A percentile compares a stretch with the other conserved stretches of the same genome.
Conservation (phyloP, 1,140 invertebrate species). For the Latrodectus geometricus region DNA sequence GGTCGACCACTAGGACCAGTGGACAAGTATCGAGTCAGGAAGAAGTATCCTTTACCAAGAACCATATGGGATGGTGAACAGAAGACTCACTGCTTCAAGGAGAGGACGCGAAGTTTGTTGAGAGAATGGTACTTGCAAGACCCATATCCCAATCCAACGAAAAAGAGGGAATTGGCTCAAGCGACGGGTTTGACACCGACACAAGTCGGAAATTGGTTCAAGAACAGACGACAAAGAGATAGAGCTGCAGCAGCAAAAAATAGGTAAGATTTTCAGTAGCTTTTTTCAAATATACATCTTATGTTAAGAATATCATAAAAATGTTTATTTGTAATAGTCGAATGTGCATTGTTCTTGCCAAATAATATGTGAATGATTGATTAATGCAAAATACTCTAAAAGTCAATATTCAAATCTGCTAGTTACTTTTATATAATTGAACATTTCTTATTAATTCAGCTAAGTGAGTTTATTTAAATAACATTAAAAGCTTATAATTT, state of each 20-base stretch:
- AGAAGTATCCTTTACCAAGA: constrained; percentile 98
- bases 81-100: constrained; percentile 99
- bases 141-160: constrained; percentile 98
- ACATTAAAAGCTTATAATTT: too few relatives aligned
- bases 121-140: constrained; percentile 99
- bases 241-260: constrained; percentile 99
- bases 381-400: too few relatives aligned
- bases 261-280: constrained; percentile 76
- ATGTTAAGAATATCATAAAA: too few relatives aligned
- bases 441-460: too few relatives aligned
- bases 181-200: constrained; percentile 98
- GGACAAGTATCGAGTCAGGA: constrained; percentile 98
- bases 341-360: too few relatives aligned
- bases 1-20: constrained; percentile 97
- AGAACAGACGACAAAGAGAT: constrained; percentile 97
- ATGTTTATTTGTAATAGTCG: too few relatives aligned
- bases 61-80: constrained; percentile 99
- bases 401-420: too few relatives aligned
- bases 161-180: constrained; percentile 96
- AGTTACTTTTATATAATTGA: too few relatives aligned
- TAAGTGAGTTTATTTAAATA: too few relatives aligned
- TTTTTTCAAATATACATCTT: not conserved
- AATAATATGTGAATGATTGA: too few relatives aligned
- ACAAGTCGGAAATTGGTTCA: constrained; percentile 99
- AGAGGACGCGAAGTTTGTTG: constrained; percentile 92